Base-by-base conservation (phyloP, 2,113 vertebrate genomes). In the Elachura formosa region DNA sequence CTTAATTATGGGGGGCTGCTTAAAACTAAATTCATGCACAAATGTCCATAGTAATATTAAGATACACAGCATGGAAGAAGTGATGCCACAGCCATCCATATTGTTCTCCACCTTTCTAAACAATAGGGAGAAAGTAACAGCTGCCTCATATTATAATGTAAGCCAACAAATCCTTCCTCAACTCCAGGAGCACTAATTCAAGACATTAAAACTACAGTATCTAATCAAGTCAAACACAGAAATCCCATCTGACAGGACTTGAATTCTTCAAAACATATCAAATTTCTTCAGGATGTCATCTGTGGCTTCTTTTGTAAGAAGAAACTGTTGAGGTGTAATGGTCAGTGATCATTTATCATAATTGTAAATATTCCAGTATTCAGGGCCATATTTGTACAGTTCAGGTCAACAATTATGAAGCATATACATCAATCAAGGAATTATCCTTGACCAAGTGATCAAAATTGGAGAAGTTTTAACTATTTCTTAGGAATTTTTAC, bases 341-440 rank as follows among this genome's bases (percentile, higher is more conserved):
- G 24, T 17, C 48, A 72, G 41, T 6, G 21, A 14, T 49, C n/a
- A 46, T 31, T 58, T 68, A 31, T 1, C 0, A 0, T 21, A 14
- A n/a, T 12, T 28, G 29, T 22, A 64, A 82, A 28, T 9, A 5
- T 56, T n/a, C 67, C 31, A 72, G 24, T 62, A 28, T 7, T 51
- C 33, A 51, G 31, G 25, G 12, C 14, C 24, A 20, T 14, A 25
- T 40, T 38, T 20, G 5, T 15, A 33, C 29, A 66, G 52, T 36
- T 80, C 38, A 62, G 58, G 46, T 12, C 46, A 89, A 86, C 5
- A n/a, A 29, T 31, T 59, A 54, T 2, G 12, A 82, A 93, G 19
- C 43, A 55, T 9, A 55, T 6, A 46, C 25, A 75, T 9, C 46
- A 51, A 40, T n/a, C 7, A 18, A 10, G 7, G 46, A 85, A 49